phyloP scores from a whole-genome alignment of 2,888 invertebrate species.

The Eupithecia inturbata region DNA sequence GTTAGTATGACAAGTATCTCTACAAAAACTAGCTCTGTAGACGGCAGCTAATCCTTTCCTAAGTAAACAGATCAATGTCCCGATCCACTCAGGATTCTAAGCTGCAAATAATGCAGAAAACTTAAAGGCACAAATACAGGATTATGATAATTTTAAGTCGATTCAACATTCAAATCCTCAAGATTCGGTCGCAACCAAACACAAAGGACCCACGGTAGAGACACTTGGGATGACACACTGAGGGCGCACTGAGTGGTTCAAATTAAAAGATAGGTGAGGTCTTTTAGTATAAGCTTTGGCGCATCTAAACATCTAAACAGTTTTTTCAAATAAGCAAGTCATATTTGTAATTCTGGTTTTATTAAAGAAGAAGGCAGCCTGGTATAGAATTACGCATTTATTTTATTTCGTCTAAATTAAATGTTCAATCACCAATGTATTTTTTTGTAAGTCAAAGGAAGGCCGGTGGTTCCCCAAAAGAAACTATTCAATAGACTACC shows the following conservation, averaged over 20 bases:
- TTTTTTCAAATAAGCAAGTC: not conserved
- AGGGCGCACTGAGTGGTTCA: not conserved
- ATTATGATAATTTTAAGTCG: conserved; percentile 78
- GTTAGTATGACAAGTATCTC: not conserved
- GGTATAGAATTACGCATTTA: not conserved
- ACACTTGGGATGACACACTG: no score
- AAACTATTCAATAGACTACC: not conserved
- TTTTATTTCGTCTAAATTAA: not conserved
- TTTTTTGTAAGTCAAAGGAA: not conserved
- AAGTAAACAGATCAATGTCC: conserved; percentile 50
- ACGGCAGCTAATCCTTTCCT: conserved; percentile 10
- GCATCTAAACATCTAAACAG: not conserved
- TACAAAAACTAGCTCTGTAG: conserved; percentile 1
- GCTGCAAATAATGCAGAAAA: conserved; percentile 73
- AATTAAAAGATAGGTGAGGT: not conserved
- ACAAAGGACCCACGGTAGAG: conserved; percentile 14
- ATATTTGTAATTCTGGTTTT: not conserved
- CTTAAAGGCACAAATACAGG: conserved; percentile 77
- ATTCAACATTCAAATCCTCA: conserved; percentile 74
- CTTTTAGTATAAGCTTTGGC: not conserved
- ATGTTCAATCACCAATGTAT: not conserved
- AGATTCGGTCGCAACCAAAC: conserved; percentile 43
- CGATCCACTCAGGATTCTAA: conserved; percentile 52
- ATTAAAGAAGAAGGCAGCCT: not conserved
- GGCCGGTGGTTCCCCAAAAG: not conserved